Evolutionary conservation across 2,888 invertebrate genomes (phyloP), one percentile per base, ranked within the genome.

Genomic region (Cephus spinipes): DNA sequence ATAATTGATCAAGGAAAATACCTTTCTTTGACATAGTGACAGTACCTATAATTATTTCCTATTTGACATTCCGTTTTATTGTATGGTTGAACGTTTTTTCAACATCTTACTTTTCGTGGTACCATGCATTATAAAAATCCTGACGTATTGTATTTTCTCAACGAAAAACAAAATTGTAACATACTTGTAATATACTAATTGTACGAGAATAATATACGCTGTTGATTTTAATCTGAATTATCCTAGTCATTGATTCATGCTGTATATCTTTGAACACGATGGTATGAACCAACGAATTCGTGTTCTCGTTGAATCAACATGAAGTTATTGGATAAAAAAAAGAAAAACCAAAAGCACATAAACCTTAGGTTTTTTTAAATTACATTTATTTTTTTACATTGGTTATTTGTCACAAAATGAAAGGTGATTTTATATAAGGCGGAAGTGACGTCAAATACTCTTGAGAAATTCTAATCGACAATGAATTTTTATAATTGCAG

Each of bases 101-200:
- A 40, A 40, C 12, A 15, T 40, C 15, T 4, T 40, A 12, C 4
- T 15, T 4, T 12, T 12, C 4, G 12, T 36, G 36, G 36, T 36
- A 33, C 33, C 33, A 33, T 33, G 33, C 9, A 36, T 12, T 36
- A 36, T 36, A 12, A 40, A 40, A 40, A 40, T 1, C 15, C 40
- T 40, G 40, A 40, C 40, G 15, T 15, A 4, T 15, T 15, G 40
- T 23, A 55, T 23, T 55, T 23, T 55, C 23, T 23, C 23, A 1
- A 71, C 31, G 71, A 32, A 71, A 33, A 71, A 33, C 31, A 32
- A 33, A 74, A 31, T 74, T 74, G 74, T 74, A 74, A 74, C 74
- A 74, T 74, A 74, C 12, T 74, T 74, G 74, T 74, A 74, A 74
- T 33, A 74, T 74, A 74, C 74, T 74, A 74, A 74, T 74, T 74